These are phyloP conservation scores for Cyanistes caeruleus DNA, from an alignment of 2,113 vertebrate genomes.

Conservation along the genomic window DNA sequence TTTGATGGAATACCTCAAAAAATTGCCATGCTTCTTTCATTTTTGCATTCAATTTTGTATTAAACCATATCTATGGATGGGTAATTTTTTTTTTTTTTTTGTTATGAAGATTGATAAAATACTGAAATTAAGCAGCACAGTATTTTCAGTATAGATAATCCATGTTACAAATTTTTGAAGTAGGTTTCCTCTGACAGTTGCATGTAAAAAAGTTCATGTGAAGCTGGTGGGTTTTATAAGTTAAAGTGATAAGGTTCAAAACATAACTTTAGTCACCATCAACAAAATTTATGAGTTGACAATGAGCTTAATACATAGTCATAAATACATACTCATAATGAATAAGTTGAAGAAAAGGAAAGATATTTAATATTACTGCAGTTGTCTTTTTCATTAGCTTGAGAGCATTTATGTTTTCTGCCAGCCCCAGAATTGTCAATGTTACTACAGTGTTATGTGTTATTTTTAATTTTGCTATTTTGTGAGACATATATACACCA, in stretches of 20 bases:
- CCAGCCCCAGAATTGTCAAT: neutral
- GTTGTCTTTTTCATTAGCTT: neutral
- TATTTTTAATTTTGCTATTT: neutral
- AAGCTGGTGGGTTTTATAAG: neutral
- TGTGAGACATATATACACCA: accelerated
- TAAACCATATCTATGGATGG: neutral
- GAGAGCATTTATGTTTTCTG: neutral
- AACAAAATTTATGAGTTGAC: neutral
- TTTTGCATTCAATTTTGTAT: neutral
- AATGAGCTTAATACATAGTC: neutral
- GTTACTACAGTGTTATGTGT: neutral
- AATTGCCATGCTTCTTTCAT: neutral
- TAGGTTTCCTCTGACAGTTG: neutral
- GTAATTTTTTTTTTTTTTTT: neutral
- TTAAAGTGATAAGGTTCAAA: neutral
- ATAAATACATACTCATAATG: neutral
- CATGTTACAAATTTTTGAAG: neutral
- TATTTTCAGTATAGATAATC: neutral
- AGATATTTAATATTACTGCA: neutral
- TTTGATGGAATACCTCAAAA: neutral
- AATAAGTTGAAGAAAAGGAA: neutral
- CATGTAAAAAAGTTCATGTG: neutral
- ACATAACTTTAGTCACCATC: neutral
- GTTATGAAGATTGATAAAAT: neutral
- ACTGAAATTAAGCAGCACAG: neutral